Evolutionary conservation across 2,888 invertebrate genomes (phyloP).

Genomic region (Arrhopalites spinosus): DNA sequence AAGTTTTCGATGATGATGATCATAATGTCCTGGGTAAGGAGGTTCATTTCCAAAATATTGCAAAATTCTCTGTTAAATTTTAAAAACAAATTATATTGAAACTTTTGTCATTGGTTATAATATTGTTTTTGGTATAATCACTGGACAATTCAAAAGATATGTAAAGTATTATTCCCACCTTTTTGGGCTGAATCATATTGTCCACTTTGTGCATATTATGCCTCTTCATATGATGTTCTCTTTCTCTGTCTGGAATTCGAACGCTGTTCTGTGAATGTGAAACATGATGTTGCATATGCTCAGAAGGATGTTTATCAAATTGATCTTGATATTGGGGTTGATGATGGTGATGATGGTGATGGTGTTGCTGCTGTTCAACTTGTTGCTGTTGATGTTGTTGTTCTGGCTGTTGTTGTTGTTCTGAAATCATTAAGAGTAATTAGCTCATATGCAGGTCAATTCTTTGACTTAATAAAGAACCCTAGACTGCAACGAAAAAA

Average conservation of each 20-base stretch:
- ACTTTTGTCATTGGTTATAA: background rate
- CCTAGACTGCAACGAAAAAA: too few species aligned
- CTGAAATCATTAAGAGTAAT: too few species aligned
- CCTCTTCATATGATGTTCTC: conserved; percentile 4
- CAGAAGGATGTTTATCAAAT: background rate
- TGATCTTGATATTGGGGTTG: background rate
- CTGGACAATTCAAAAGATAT: background rate
- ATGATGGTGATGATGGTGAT: background rate
- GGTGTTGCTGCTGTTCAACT: background rate
- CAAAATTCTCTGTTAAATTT: too few species aligned
- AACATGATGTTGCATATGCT: background rate
- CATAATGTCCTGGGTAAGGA: background rate
- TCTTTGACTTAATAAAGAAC: too few species aligned
- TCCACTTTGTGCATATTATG: background rate
- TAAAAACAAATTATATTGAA: background rate
- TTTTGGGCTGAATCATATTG: conserved; percentile 22
- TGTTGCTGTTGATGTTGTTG: background rate
- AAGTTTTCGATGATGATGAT: background rate
- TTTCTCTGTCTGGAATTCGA: background rate
- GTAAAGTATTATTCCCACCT: background rate
- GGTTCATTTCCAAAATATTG: too few species aligned
- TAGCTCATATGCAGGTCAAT: too few species aligned
- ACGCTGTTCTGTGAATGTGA: background rate
- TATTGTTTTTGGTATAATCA: too few species aligned
- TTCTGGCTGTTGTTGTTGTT: too few species aligned